Conservation (phyloP, 1,140 invertebrate species). For the Pseudomyrmex flavicornis region DNA sequence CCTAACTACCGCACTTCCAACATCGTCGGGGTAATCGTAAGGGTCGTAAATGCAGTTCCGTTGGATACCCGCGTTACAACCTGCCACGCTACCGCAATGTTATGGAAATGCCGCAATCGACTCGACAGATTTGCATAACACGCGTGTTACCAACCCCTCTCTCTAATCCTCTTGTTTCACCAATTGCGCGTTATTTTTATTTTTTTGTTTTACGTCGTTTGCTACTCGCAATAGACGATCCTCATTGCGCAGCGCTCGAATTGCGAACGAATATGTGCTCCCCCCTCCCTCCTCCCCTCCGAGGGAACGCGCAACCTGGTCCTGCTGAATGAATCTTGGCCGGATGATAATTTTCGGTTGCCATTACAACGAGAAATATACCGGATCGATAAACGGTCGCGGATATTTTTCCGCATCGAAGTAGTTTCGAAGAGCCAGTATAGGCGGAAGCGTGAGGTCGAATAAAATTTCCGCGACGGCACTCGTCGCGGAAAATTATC, state of each 20-base stretch:
- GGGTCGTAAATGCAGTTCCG: slow-evolving; percentile 54
- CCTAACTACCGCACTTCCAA: slow-evolving; percentile 30
- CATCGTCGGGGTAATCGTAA: slow-evolving; percentile 47
- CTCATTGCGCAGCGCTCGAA: slow-evolving; percentile 9
- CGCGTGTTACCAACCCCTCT: slow-evolving; percentile 30
- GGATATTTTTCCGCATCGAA: slow-evolving; percentile 46
- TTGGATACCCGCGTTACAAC: slow-evolving; percentile 23
- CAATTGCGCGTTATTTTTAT: too few relatives aligned
- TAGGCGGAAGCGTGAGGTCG: slow-evolving; percentile 18
- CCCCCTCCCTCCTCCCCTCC: too few relatives aligned
- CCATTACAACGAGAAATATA: slow-evolving; percentile 51
- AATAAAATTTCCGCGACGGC: slow-evolving; percentile 35
- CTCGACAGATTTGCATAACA: slow-evolving; percentile 58
- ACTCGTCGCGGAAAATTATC: slow-evolving; percentile 15
- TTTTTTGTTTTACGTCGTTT: slow-evolving; percentile 29
- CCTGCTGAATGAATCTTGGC: neutral
- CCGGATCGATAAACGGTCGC: slow-evolving; percentile 48
- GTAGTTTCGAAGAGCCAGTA: neutral
- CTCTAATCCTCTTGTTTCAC: too few relatives aligned
- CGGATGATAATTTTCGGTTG: slow-evolving; percentile 22
- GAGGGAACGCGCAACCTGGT: slow-evolving; percentile 1
- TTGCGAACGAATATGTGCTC: slow-evolving; percentile 23
- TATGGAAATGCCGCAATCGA: slow-evolving; percentile 59
- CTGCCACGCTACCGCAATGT: slow-evolving; percentile 44
- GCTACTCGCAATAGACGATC: slow-evolving; percentile 27